These are phyloP conservation scores for Cricetomys ansorgei DNA, from an alignment of 2,113 vertebrate genomes.

Conservation along the genomic window DNA sequence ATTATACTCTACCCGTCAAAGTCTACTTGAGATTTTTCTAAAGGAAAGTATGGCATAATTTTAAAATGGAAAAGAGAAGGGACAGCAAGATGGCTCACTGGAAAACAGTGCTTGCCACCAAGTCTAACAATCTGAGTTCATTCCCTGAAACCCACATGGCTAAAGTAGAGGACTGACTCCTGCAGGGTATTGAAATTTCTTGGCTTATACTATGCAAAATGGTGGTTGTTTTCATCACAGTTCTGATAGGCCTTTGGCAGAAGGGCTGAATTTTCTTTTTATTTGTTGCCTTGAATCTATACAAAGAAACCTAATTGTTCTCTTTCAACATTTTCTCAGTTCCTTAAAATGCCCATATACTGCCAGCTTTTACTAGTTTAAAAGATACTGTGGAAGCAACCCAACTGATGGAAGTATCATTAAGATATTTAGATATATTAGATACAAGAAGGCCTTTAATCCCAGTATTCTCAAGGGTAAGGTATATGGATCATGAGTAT, in stretches of 20 bases:
- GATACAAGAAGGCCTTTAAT: background rate
- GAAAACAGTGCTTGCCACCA: background rate
- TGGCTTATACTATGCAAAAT: background rate
- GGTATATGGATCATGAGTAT: background rate
- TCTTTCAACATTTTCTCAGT: background rate
- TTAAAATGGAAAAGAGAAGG: background rate
- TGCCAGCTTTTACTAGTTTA: background rate
- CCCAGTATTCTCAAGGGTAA: background rate
- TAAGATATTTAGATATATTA: background rate
- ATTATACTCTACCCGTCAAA: background rate
- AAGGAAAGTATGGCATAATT: background rate
- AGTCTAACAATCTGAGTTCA: background rate
- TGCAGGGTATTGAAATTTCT: background rate
- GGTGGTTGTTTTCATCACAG: background rate
- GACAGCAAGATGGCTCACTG: background rate
- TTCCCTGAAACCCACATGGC: background rate
- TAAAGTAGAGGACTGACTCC: background rate
- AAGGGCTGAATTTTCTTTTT: background rate
- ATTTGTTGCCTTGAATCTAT: background rate
- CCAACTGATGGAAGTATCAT: background rate
- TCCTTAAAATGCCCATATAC: background rate
- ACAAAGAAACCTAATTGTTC: background rate
- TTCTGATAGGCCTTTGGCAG: background rate
- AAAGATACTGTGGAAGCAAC: background rate
- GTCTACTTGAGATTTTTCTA: background rate